phyloP scores from a whole-genome alignment of 2,113 vertebrate species.

The Hiodon alosoides region DNA sequence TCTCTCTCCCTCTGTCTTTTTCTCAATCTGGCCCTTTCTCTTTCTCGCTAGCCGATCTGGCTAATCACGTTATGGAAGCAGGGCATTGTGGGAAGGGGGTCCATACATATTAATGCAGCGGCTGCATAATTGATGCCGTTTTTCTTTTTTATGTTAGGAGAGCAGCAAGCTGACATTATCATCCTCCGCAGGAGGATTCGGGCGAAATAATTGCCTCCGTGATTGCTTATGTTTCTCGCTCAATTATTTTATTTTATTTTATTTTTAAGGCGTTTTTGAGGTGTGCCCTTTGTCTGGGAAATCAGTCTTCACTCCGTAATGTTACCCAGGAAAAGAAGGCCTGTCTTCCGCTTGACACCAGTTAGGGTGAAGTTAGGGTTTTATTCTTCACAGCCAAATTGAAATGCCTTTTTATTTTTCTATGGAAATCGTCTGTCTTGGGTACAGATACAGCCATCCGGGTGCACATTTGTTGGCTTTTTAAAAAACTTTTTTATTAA shows the following conservation, averaged over 20 bases:
- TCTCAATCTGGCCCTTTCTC: slow-evolving; percentile 40
- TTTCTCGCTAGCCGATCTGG: slow-evolving; percentile 40
- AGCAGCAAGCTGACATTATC: slow-evolving; percentile 65
- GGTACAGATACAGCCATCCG: not conserved
- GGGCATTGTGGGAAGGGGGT: slow-evolving; percentile 49
- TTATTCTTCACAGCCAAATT: slow-evolving; percentile 56
- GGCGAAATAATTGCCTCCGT: slow-evolving; percentile 66
- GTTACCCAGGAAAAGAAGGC: slow-evolving; percentile 62
- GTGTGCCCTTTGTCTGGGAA: slow-evolving; percentile 66
- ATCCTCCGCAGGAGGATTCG: slow-evolving; percentile 64
- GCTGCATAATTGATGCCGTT: slow-evolving; percentile 53
- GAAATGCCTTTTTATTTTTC: slow-evolving; percentile 50
- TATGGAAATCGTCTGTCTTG: too few relatives aligned
- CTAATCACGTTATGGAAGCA: slow-evolving; percentile 55
- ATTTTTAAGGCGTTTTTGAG: slow-evolving; percentile 63
- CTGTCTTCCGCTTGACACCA: slow-evolving; percentile 59
- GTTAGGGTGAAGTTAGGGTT: slow-evolving; percentile 57
- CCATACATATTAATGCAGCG: slow-evolving; percentile 57
- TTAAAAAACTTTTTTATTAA: too few relatives aligned
- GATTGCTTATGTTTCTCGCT: slow-evolving; percentile 46
- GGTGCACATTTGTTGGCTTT: not conserved
- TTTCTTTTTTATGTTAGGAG: slow-evolving; percentile 58
- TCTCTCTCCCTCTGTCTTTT: slow-evolving; percentile 40
- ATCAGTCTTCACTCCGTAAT: slow-evolving; percentile 62
- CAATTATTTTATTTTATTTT: slow-evolving; percentile 17